A percentile compares a stretch with the other conserved stretches of the same genome.
These are phyloP conservation scores for Heliothis virescens DNA, from an alignment of 1,140 invertebrate species.

Conservation along the genomic window DNA sequence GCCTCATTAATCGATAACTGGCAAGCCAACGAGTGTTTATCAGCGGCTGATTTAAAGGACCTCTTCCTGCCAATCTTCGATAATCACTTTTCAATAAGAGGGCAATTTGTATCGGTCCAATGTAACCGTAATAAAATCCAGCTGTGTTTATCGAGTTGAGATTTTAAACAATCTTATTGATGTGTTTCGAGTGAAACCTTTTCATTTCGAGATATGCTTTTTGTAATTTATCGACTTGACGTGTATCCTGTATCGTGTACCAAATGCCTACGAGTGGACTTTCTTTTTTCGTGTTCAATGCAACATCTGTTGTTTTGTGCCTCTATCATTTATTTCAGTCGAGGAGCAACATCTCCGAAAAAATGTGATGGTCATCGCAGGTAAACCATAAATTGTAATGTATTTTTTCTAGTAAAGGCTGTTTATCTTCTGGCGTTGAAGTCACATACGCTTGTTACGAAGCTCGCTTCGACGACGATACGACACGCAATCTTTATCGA, in stretches of 20 bases:
- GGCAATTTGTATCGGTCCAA: slow-evolving; percentile 20
- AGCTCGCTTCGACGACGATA: slow-evolving; percentile 50
- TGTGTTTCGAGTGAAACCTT: not conserved
- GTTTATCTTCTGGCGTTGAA: slow-evolving; percentile 9
- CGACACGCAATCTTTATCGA: slow-evolving; percentile 57
- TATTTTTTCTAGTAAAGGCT: too few species aligned
- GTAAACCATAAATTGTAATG: too few species aligned
- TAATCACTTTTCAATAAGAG: slow-evolving; percentile 44
- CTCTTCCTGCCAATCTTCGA: slow-evolving; percentile 38
- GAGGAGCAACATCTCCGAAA: too few species aligned
- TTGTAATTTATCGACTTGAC: too few species aligned
- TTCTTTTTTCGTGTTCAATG: too few species aligned
- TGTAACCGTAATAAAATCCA: slow-evolving; percentile 22
- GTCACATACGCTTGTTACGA: slow-evolving; percentile 39
- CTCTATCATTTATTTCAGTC: too few species aligned
- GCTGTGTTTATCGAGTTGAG: not conserved
- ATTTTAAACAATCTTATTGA: slow-evolving; percentile 2
- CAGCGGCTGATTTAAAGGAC: slow-evolving; percentile 44
- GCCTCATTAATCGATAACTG: slow-evolving; percentile 53
- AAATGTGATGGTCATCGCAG: too few species aligned
- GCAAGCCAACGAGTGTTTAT: slow-evolving; percentile 16
- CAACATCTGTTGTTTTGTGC: too few species aligned
- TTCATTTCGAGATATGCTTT: too few species aligned
- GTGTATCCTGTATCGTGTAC: too few species aligned
- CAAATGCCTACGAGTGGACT: too few species aligned